A percentile compares a stretch with the other conserved stretches of the same genome.
Evolutionary conservation across 2,797 vertebrate genomes (phyloP).

Genomic region (Knipowitschia caucasica): DNA sequence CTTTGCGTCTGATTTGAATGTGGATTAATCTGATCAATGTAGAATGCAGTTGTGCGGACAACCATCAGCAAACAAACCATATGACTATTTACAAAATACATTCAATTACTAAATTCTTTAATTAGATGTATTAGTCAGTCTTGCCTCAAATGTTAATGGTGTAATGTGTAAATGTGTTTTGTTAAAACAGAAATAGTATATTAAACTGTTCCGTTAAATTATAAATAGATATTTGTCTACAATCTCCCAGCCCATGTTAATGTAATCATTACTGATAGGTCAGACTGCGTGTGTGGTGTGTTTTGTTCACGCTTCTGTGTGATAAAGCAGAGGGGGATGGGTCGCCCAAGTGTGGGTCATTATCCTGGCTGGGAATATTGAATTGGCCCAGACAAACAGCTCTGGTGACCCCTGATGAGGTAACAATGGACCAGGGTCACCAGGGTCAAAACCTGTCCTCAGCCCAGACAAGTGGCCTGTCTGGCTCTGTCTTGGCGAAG

Average conservation of each 20-base stretch:
- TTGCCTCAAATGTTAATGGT: neutral
- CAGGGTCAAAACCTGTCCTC: slow-evolving; percentile 66
- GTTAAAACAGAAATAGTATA: no score
- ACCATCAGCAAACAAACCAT: slow-evolving; percentile 4
- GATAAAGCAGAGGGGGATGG: slow-evolving; percentile 11
- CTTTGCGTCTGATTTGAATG: slow-evolving; percentile 32
- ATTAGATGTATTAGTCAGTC: no score
- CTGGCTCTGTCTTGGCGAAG: slow-evolving; percentile 52
- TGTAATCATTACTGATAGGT: neutral
- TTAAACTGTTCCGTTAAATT: neutral
- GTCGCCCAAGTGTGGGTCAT: slow-evolving; percentile 45
- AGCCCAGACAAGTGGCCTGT: slow-evolving; percentile 66
- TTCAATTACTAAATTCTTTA: no score
- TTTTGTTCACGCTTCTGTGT: slow-evolving; percentile 12
- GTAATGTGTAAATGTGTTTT: neutral
- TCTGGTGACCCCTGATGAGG: slow-evolving; percentile 65
- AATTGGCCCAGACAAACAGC: slow-evolving; percentile 73
- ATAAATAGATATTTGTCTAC: neutral
- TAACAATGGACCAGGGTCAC: slow-evolving; percentile 66
- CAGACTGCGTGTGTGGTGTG: slow-evolving; percentile 10
- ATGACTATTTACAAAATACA: neutral
- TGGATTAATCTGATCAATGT: slow-evolving; percentile 8
- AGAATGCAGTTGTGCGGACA: neutral
- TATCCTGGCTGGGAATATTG: slow-evolving; percentile 65
- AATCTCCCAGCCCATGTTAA: neutral